phyloP scores from a whole-genome alignment of 2,888 invertebrate species.

The Megastigmus dorsalis region DNA sequence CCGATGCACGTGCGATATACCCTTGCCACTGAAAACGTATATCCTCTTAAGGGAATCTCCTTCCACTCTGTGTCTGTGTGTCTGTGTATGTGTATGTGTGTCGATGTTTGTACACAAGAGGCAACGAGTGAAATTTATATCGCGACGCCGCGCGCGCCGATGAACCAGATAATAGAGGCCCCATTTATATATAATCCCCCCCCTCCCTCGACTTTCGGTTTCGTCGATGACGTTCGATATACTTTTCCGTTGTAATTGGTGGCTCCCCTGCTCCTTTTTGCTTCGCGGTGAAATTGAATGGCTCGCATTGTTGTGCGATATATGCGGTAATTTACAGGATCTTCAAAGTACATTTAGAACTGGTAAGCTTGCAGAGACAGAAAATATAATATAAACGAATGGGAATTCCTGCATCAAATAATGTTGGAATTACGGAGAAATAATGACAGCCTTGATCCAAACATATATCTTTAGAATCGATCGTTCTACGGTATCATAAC shows the following conservation, averaged over 20 bases:
- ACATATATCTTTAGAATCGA: too few species aligned
- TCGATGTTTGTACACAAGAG: not conserved
- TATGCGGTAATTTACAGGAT: too few species aligned
- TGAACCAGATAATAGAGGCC: slow-evolving; percentile 20
- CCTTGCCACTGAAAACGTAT: slow-evolving; percentile 53
- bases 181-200: not conserved
- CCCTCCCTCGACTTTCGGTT: slow-evolving; percentile 50
- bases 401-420: too few species aligned
- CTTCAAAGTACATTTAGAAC: too few species aligned
- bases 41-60: not conserved
- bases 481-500: not conserved
- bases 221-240: slow-evolving; percentile 33
- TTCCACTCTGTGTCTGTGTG: not conserved
- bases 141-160: not conserved
- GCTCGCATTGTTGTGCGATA: too few species aligned
- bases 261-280: not conserved
- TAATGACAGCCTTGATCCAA: too few species aligned
- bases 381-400: too few species aligned
- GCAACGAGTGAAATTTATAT: slow-evolving; percentile 46
- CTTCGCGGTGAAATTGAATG: not conserved
- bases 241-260: slow-evolving; percentile 20
- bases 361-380: too few species aligned
- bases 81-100: not conserved
- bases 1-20: slow-evolving; percentile 51
- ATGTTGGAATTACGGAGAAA: too few species aligned